Evolutionary conservation across 2,113 vertebrate genomes (phyloP).

Genomic region (Lampris incognitus): DNA sequence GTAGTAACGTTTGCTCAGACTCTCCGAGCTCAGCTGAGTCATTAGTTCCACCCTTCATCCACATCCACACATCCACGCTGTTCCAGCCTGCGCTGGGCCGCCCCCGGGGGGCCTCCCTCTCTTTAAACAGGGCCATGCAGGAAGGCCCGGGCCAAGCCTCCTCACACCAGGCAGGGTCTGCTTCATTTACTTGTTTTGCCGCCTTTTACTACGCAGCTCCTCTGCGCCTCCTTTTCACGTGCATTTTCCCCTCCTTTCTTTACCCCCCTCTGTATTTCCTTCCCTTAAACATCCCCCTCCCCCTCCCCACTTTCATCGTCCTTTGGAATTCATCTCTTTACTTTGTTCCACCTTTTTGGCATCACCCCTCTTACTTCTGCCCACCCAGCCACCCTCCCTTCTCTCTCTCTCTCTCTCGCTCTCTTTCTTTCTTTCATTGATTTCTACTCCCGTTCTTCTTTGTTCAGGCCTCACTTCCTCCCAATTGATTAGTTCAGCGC

Average conservation of each 20-base stretch:
- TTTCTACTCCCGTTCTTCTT: no score
- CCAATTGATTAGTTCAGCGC: no score
- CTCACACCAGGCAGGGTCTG: no score
- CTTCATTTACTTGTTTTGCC: no score
- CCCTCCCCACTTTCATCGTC: not conserved
- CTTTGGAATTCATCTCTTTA: not conserved
- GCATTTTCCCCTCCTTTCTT: not conserved
- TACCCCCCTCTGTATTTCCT: not conserved
- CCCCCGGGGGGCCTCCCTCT: not conserved
- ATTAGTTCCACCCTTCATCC: conserved; percentile 44
- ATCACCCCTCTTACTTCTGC: not conserved
- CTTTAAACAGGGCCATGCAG: conserved; percentile 20
- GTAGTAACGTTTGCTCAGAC: conserved; percentile 33
- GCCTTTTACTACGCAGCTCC: no score
- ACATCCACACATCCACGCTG: not conserved
- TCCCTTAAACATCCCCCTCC: no score
- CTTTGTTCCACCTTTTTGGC: not conserved
- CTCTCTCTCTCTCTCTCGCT: not conserved
- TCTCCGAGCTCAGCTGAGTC: conserved; percentile 53
- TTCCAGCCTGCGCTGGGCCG: no score
- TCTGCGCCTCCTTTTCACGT: no score
- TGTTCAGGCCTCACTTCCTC: no score
- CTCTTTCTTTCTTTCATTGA: not conserved
- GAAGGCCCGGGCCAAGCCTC: not conserved
- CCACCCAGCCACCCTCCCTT: not conserved